phyloP scores from a whole-genome alignment of 2,797 vertebrate genomes.

The Acipenser ruthenus region DNA sequence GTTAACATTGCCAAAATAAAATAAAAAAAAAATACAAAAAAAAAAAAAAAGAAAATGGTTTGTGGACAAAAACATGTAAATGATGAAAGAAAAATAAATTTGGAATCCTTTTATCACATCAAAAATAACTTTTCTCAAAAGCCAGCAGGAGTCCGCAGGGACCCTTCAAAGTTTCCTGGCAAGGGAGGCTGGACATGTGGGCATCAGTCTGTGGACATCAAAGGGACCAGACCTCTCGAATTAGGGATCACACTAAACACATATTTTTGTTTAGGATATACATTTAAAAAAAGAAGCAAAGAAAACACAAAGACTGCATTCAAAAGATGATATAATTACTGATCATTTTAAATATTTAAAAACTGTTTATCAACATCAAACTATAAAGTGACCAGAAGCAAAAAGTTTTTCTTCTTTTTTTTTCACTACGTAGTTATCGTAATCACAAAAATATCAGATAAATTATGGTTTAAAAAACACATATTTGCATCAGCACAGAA shows the following conservation, averaged over 20 bases:
- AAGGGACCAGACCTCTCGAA: slow-evolving; percentile 43
- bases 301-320: slow-evolving; percentile 8
- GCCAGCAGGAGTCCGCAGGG: slow-evolving; percentile 54
- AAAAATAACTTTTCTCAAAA: slow-evolving; percentile 55
- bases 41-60: slow-evolving; percentile 43
- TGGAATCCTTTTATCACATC: slow-evolving; percentile 63
- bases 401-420: no score
- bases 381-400: slow-evolving; percentile 3
- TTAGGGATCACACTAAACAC: slow-evolving; percentile 14
- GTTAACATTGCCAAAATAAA: slow-evolving; percentile 30
- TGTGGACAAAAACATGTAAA: slow-evolving; percentile 48
- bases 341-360: neutral
- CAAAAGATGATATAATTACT: slow-evolving; percentile 10
- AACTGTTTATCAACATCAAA: slow-evolving; percentile 7
- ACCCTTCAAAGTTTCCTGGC: slow-evolving; percentile 63
- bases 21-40: no score
- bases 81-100: slow-evolving; percentile 64
- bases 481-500: no score
- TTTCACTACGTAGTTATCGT: no score
- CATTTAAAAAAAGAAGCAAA: neutral
- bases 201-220: slow-evolving; percentile 54
- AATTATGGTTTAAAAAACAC: no score
- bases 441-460: no score
- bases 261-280: slow-evolving; percentile 11
- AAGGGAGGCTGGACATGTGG: slow-evolving; percentile 57